phyloP scores from a whole-genome alignment of 1,140 invertebrate genomes.

The Papilio polyxenes region DNA sequence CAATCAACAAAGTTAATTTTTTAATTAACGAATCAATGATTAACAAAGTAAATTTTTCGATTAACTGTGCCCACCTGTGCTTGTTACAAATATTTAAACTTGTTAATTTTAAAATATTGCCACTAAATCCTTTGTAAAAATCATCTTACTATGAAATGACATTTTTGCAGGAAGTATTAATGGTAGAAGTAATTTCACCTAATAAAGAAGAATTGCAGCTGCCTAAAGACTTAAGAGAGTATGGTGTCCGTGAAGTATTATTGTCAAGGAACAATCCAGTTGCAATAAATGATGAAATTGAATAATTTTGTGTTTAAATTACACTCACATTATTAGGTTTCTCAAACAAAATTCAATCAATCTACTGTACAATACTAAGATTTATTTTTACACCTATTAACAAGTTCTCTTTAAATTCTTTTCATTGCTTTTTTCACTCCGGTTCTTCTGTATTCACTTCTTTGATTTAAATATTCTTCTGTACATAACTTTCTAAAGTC shows the following conservation, averaged over 20 bases:
- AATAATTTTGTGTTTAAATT: slow-evolving; percentile 57
- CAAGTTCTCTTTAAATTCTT: slow-evolving; percentile 53
- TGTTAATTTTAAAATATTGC: too few relatives aligned
- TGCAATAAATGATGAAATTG: slow-evolving; percentile 70
- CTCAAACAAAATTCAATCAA: not conserved
- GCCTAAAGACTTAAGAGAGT: slow-evolving; percentile 63
- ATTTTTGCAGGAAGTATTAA: slow-evolving; percentile 73
- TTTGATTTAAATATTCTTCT: slow-evolving; percentile 89
- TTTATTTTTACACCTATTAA: slow-evolving; percentile 15
- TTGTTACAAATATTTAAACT: too few relatives aligned
- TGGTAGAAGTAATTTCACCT: slow-evolving; percentile 65
- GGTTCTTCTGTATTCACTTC: slow-evolving; percentile 89
- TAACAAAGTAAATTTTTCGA: too few relatives aligned
- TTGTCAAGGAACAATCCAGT: slow-evolving; percentile 71
- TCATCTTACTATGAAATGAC: not conserved
- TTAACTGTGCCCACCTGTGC: too few relatives aligned
- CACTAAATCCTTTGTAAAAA: not conserved
- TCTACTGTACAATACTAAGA: slow-evolving; percentile 48
- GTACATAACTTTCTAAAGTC: slow-evolving; percentile 87
- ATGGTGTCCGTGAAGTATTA: slow-evolving; percentile 66
- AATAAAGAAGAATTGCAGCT: slow-evolving; percentile 48
- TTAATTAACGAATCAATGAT: too few relatives aligned
- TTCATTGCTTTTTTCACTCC: slow-evolving; percentile 84
- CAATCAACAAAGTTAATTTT: too few relatives aligned
- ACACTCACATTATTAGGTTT: slow-evolving; percentile 41